Conservation (phyloP, 92 coral and sea anemone species). For the Pocillopora meandrina region DNA sequence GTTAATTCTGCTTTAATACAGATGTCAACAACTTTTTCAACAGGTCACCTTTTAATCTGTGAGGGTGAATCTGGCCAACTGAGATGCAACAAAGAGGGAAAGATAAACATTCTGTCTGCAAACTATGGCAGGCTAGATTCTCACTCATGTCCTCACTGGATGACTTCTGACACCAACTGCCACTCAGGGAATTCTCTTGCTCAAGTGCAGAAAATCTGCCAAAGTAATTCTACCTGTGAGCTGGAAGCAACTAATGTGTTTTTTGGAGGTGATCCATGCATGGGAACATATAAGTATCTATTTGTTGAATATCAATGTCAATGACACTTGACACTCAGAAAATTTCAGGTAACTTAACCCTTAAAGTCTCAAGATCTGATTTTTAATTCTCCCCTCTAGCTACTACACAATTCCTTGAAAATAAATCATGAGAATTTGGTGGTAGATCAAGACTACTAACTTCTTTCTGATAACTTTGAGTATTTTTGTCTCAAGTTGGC, state of each 20-base stretch:
- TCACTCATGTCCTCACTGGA: constrained; percentile 5
- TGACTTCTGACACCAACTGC: background rate
- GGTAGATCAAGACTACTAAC: too few species aligned
- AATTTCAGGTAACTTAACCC: too few species aligned
- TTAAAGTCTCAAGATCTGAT: too few species aligned
- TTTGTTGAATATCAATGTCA: background rate
- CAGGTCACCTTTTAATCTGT: background rate
- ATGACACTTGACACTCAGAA: too few species aligned
- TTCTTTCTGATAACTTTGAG: too few species aligned
- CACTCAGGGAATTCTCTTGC: background rate
- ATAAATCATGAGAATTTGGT: too few species aligned
- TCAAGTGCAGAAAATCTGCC: background rate
- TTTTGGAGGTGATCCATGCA: background rate
- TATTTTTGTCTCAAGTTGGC: too few species aligned
- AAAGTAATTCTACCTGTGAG: background rate
- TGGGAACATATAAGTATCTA: background rate
- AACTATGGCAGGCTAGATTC: constrained; percentile 1
- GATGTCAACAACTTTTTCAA: background rate
- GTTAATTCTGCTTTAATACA: background rate
- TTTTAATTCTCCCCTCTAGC: too few species aligned
- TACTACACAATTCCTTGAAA: too few species aligned
- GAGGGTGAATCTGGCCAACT: background rate
- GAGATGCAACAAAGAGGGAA: background rate
- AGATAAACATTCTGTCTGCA: background rate
- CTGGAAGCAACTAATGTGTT: background rate